These are phyloP conservation scores for Chrysodeixis includens DNA, from an alignment of 2,888 invertebrate genomes.

Conservation along the genomic window DNA sequence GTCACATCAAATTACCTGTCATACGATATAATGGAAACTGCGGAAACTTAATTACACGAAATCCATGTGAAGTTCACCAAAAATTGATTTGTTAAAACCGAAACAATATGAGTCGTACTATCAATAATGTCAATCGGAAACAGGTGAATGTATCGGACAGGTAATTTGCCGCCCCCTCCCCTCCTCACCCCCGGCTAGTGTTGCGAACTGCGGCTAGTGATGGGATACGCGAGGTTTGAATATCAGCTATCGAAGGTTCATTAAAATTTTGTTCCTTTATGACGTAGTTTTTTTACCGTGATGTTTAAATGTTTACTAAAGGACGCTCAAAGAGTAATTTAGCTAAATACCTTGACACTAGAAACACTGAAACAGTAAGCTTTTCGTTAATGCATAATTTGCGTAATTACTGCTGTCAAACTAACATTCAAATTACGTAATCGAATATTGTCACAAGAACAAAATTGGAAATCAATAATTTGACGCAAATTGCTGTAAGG, in stretches of 20 bases:
- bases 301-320: too few species aligned
- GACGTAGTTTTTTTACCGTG: too few species aligned
- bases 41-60: constrained; percentile 37
- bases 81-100: constrained; percentile 46
- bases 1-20: constrained; percentile 17
- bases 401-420: too few species aligned
- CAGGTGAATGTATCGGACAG: constrained; percentile 84
- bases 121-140: constrained; percentile 67
- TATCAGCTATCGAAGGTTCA: neutral
- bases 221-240: neutral
- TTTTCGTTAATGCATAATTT: too few species aligned
- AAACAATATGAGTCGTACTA: constrained; percentile 58
- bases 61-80: constrained; percentile 19
- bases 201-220: constrained; percentile 27
- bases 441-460: too few species aligned
- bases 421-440: too few species aligned
- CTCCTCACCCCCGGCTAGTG: constrained; percentile 38
- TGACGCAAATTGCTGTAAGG: too few species aligned
- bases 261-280: too few species aligned
- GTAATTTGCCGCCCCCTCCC: constrained; percentile 73
- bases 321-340: too few species aligned
- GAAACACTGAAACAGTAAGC: too few species aligned
- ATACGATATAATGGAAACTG: constrained; percentile 26
- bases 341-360: too few species aligned
- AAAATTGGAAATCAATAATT: too few species aligned